Evolutionary conservation across 2,797 vertebrate species (phyloP), one percentile per base, ranked within the genome.

Genomic region (Mallotus villosus): DNA sequence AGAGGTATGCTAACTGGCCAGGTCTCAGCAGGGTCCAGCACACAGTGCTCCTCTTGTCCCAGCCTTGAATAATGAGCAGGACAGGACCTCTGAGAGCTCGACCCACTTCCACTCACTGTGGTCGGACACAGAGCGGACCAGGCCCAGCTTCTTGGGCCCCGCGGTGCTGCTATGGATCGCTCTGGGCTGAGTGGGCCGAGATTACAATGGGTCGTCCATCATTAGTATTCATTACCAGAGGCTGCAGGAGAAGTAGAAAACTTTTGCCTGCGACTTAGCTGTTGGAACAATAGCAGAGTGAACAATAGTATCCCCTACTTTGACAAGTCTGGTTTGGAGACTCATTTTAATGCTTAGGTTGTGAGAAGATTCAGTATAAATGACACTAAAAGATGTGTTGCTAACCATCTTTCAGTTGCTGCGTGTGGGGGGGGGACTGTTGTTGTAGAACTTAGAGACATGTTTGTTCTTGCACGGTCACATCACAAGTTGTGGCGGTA

Each of bases 41-140:
- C 76, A 69, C n/a, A 74, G 67, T 22, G n/a, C 41, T n/a, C 21
- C 62, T 11, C 67, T 16, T 25, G 60, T 62, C 64, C 75, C 49
- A 1, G 59, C 22, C 62, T 6, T 67, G 73, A 63, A 19, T 24
- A 62, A 82, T 78, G 71, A 11, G 32, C 17, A 21, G 21, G 60
- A 46, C 41, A 46, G 41, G 41, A 46, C 41, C 41, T 46, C 41
- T 14, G 41, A 46, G 41, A 46, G 9, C 41, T 46, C 2, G 41
- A 46, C 41, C 41, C 41, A 46, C 41, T 46, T 46, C 14, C 41
- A 14, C 14, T 46, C 41, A 46, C 41, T 8, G 41, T 46, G 41
- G 9, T 46, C 12, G 41, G 41, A 12, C 41, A 46, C 41, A 46
- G 12, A 46, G 41, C 14, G 41, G 41, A 14, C 41, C 41, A 46